A percentile compares a stretch with the other conserved stretches of the same genome.
These are phyloP conservation scores for Thamnophis sirtalis DNA, from an alignment of 2,113 vertebrate species.

Conservation along the genomic window DNA sequence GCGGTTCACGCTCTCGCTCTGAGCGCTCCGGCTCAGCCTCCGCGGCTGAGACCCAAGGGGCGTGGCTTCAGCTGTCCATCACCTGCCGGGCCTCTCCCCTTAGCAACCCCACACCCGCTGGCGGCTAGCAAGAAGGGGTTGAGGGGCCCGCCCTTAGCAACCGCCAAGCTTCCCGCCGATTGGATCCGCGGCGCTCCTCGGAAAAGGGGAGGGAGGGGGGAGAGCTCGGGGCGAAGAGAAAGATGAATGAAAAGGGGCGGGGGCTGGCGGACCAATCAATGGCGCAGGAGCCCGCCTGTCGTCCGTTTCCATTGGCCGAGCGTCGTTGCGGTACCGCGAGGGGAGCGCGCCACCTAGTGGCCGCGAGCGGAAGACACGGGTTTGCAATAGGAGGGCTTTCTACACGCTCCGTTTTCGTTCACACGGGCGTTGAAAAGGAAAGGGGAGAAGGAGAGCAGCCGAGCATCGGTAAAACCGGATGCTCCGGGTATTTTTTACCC, in stretches of 20 bases:
- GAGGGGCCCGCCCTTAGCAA: conserved; percentile 41
- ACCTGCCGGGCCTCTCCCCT: conserved; percentile 36
- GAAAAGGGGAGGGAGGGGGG: not conserved
- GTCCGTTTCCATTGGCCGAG: conserved; percentile 8
- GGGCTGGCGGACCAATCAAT: conserved; percentile 23
- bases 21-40: conserved; percentile 39
- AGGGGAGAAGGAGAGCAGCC: not conserved
- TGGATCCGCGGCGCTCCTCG: conserved; percentile 10
- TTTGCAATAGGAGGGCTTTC: conserved; percentile 17
- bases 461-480: not conserved
- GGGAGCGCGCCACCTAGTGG: conserved; percentile 67
- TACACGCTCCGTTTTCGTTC: not conserved
- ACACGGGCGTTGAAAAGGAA: too few relatives aligned
- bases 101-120: conserved; percentile 36
- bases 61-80: conserved; percentile 40
- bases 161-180: conserved; percentile 23
- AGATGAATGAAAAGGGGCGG: conserved; percentile 70
- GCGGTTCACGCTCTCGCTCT: conserved; percentile 30
- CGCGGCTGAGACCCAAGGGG: conserved; percentile 48
- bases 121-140: not conserved
- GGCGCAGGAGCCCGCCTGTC: not conserved
- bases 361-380: conserved; percentile 9
- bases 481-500: not conserved
- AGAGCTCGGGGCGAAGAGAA: not conserved
- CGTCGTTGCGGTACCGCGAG: conserved; percentile 20